A percentile compares a stretch with the other conserved stretches of the same genome.
These are phyloP conservation scores for Astreopora myriophthalma DNA, from an alignment of 64 coral and sea anemone genomes.

Conservation along the genomic window DNA sequence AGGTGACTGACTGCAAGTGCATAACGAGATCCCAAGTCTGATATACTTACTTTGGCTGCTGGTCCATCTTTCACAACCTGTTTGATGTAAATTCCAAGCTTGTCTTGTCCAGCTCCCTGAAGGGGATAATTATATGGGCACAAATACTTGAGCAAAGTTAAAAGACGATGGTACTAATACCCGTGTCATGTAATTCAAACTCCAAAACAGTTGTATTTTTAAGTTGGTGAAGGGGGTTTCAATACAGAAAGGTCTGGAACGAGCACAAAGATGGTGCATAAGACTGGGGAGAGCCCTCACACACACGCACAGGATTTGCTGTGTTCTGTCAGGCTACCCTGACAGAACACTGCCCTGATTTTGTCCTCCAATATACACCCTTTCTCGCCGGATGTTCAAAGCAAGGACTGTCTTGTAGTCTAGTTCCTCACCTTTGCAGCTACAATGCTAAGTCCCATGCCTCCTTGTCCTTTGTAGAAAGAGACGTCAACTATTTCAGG, in stretches of 20 bases:
- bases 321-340: too few relatives aligned
- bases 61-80: conserved; percentile 95
- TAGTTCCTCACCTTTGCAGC: conserved; percentile 84
- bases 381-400: too few relatives aligned
- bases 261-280: not conserved
- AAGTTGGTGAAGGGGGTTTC: too few relatives aligned
- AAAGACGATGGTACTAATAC: not conserved
- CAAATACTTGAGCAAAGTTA: not conserved
- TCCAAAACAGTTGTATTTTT: not conserved
- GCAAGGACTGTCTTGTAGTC: too few relatives aligned
- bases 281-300: too few relatives aligned
- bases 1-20: too few relatives aligned
- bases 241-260: too few relatives aligned
- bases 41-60: conserved; percentile 67
- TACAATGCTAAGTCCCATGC: conserved; percentile 99
- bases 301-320: too few relatives aligned
- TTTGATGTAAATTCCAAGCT: conserved; percentile 97
- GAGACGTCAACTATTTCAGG: conserved; percentile 82
- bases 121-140: not conserved
- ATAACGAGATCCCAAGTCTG: not conserved
- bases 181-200: not conserved
- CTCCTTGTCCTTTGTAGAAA: conserved; percentile 93
- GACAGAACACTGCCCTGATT: too few relatives aligned
- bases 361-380: too few relatives aligned
- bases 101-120: conserved; percentile 79